Evolutionary conservation across 2,797 vertebrate species (phyloP).

Genomic region (Acanthis flammea): DNA sequence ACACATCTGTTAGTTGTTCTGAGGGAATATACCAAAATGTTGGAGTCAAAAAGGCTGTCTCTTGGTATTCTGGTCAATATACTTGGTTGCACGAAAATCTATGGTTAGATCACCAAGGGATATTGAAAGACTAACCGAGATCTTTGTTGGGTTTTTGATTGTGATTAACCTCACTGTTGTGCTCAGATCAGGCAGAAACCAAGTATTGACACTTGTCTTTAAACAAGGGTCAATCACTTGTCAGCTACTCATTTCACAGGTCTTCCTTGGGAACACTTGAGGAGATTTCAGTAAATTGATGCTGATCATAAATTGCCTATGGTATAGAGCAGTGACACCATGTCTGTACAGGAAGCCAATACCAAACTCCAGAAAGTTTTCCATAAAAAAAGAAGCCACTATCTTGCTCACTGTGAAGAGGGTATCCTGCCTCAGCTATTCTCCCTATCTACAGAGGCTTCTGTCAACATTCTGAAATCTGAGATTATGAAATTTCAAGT

Average conservation of each 20-base stretch:
- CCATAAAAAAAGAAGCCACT: not conserved
- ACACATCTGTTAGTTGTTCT: rapidly evolving
- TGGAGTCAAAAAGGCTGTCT: not conserved
- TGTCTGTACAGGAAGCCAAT: not conserved
- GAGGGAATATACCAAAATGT: not conserved
- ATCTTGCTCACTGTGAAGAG: not conserved
- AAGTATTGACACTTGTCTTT: not conserved
- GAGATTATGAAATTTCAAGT: not conserved
- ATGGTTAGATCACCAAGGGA: not conserved
- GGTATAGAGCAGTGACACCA: not conserved
- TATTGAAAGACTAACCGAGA: not conserved
- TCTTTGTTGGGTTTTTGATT: not conserved
- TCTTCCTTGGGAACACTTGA: not conserved
- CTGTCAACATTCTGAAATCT: not conserved
- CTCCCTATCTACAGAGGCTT: not conserved
- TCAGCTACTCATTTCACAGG: not conserved
- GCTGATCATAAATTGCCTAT: not conserved
- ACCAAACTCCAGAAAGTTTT: not conserved
- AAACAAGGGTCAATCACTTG: too few relatives aligned
- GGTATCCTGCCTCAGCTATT: not conserved
- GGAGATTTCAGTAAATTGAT: not conserved
- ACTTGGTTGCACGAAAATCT: not conserved
- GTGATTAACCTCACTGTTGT: not conserved
- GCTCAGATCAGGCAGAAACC: not conserved
- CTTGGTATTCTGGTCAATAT: not conserved